Percentiles rank a stretch among this genome's conserved stretches.
Conservation (phyloP, 2,797 vertebrate genomes). For the Sphenodon punctatus region DNA sequence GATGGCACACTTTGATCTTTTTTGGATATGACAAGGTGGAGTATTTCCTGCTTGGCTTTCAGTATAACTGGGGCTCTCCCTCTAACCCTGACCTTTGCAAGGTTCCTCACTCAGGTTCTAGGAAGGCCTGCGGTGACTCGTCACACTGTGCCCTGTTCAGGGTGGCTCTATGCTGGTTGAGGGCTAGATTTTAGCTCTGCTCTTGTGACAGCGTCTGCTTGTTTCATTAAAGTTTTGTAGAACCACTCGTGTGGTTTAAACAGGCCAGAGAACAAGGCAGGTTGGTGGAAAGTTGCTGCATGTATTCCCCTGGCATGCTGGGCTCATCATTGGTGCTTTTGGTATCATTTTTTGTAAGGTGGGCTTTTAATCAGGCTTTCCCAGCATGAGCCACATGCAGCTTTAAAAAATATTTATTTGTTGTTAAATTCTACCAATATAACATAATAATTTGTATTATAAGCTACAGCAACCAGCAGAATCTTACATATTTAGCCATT, state of each 20-base stretch:
- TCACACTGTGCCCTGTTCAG: neutral
- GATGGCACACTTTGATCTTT: fast-evolving
- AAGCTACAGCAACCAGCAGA: too few species aligned
- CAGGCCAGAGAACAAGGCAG: neutral
- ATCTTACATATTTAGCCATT: too few species aligned
- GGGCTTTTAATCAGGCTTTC: too few species aligned
- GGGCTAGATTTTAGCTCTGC: neutral
- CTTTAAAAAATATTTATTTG: too few species aligned
- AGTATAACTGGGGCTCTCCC: fast-evolving
- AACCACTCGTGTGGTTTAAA: neutral
- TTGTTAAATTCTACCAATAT: too few species aligned
- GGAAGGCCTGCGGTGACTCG: neutral
- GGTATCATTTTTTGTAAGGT: too few species aligned
- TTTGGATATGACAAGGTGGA: fast-evolving
- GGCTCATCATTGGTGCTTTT: too few species aligned
- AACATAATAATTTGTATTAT: too few species aligned
- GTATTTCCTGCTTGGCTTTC: neutral
- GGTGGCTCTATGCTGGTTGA: neutral
- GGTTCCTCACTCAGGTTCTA: neutral
- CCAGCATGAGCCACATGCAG: too few species aligned
- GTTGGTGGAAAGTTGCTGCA: too few species aligned
- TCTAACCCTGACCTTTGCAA: neutral
- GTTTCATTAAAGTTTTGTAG: neutral
- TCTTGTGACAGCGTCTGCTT: neutral
- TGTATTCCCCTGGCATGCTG: too few species aligned